Percentiles rank a stretch among this genome's conserved stretches.
Conservation (phyloP, 2,888 invertebrate genomes). For the Microplitis deprimator region DNA sequence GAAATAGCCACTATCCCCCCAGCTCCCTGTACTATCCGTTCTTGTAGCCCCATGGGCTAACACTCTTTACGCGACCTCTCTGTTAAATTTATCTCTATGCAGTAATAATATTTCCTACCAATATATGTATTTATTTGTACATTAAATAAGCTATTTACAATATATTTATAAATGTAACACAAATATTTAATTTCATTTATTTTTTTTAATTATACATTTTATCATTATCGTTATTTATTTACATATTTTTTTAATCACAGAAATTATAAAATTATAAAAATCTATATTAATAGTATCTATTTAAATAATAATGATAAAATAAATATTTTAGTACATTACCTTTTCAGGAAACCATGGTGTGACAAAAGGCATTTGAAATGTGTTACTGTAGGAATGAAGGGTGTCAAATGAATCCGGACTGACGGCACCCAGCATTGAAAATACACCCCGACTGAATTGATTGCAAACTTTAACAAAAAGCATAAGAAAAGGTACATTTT, state of each 20-base stretch:
- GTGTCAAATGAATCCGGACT: conserved; percentile 96
- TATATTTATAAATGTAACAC: neutral
- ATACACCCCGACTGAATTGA: conserved; percentile 91
- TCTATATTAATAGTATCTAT: neutral
- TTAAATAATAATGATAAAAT: neutral
- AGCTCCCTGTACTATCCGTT: neutral
- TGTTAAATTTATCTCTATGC: conserved; percentile 35
- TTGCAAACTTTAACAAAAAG: conserved; percentile 81
- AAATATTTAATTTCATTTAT: too few species aligned
- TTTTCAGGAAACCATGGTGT: conserved; percentile 96
- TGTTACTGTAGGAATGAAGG: conserved; percentile 93
- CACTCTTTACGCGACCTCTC: conserved; percentile 21
- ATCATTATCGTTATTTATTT: too few species aligned
- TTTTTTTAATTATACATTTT: too few species aligned
- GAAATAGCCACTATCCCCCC: conserved; percentile 36
- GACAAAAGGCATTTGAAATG: conserved; percentile 95
- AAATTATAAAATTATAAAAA: neutral
- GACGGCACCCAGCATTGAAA: conserved; percentile 91
- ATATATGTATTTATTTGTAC: conserved; percentile 29
- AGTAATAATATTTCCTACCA: conserved; percentile 27
- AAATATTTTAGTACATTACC: conserved; percentile 72
- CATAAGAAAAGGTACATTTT: conserved; percentile 43
- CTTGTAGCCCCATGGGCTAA: conserved; percentile 11
- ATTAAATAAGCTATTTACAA: conserved; percentile 20
- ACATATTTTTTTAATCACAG: neutral